Conservation (phyloP, 2,113 vertebrate species). For the Gambusia affinis region DNA sequence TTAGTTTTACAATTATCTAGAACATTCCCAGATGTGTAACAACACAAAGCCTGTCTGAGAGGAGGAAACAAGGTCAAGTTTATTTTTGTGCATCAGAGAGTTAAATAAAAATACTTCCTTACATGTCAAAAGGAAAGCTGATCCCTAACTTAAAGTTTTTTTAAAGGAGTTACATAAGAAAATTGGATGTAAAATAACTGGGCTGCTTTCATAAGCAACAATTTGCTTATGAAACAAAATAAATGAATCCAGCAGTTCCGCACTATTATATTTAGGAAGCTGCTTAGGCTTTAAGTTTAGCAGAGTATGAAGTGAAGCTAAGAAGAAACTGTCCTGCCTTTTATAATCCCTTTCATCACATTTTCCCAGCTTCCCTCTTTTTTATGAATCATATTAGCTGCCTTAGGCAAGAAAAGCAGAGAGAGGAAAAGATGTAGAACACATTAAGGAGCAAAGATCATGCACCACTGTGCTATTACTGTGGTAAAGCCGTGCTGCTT, state of each 20-base stretch:
- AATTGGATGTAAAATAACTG: too few relatives aligned
- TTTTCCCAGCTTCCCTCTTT: conserved; percentile 1
- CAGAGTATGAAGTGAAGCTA: neutral
- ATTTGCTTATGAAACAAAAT: too few relatives aligned
- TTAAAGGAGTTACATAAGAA: too few relatives aligned
- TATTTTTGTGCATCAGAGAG: conserved; percentile 49
- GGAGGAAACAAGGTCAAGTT: conserved; percentile 25
- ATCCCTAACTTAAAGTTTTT: conserved; percentile 12
- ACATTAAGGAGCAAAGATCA: conserved; percentile 11
- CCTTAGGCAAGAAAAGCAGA: conserved; percentile 15
- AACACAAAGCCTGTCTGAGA: conserved; percentile 24
- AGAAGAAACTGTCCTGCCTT: neutral
- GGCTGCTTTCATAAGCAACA: too few relatives aligned
- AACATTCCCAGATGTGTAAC: neutral
- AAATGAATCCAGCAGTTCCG: too few relatives aligned
- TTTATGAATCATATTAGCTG: conserved; percentile 12
- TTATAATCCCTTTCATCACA: conserved; percentile 3
- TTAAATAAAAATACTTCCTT: conserved; percentile 43
- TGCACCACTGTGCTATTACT: neutral
- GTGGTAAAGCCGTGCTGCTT: conserved; percentile 6
- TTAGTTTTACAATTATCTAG: too few relatives aligned
- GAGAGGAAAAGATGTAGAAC: conserved; percentile 1
- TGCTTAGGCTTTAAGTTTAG: conserved; percentile 12
- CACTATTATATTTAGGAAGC: too few relatives aligned
- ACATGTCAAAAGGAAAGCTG: conserved; percentile 16